Evolutionary conservation across 2,888 invertebrate species (phyloP).

Genomic region (Phalera bucephala): DNA sequence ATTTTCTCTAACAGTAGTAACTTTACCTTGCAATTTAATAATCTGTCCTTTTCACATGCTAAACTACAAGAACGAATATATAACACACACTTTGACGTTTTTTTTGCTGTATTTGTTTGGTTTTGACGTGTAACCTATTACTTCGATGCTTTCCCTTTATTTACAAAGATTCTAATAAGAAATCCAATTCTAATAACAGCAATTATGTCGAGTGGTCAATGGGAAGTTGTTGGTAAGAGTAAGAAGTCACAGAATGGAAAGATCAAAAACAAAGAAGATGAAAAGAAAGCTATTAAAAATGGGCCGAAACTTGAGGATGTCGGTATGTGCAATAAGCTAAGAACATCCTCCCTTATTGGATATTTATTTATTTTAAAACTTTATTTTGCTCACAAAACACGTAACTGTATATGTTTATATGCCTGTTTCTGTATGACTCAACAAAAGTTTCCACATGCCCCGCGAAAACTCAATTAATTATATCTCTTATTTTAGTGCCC

Average conservation of each 20-base stretch:
- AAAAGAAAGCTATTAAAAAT: slow-evolving; percentile 84
- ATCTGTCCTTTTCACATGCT: background rate
- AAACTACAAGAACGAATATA: no score
- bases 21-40: background rate
- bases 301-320: slow-evolving; percentile 89
- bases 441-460: no score
- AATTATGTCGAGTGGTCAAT: slow-evolving; percentile 83
- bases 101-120: slow-evolving; percentile 57
- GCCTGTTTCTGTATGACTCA: no score
- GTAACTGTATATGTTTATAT: no score
- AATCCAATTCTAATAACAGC: slow-evolving; percentile 29
- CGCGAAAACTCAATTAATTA: no score
- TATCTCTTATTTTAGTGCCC: slow-evolving; percentile 84
- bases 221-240: slow-evolving; percentile 88
- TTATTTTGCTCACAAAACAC: no score
- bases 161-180: slow-evolving; percentile 59
- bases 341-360: no score
- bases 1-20: background rate
- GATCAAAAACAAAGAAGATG: slow-evolving; percentile 82
- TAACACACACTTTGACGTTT: slow-evolving; percentile 17
- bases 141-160: slow-evolving; percentile 58
- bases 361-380: no score
- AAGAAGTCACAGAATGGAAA: slow-evolving; percentile 83
- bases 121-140: slow-evolving; percentile 76
- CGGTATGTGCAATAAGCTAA: no score